These are phyloP conservation scores for Acanthis flammea DNA, from an alignment of 2,797 vertebrate species.

Conservation along the genomic window DNA sequence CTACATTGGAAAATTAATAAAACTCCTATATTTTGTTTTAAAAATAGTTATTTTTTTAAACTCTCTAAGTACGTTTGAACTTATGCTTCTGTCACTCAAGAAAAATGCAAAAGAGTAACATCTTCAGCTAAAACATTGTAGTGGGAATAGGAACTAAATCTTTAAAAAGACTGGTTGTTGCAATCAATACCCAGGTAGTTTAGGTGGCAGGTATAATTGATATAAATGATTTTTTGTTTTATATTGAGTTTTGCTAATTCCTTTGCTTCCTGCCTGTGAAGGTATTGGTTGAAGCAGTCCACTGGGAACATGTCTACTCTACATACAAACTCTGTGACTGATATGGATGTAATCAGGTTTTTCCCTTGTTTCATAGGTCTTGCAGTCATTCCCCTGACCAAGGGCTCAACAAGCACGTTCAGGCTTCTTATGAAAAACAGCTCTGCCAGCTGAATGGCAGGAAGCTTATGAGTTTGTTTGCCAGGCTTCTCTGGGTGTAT, in stretches of 20 bases:
- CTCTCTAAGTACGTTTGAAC: neutral
- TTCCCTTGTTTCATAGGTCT: neutral
- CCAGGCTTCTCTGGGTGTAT: neutral
- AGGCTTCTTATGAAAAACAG: neutral
- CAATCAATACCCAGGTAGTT: neutral
- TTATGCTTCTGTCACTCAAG: neutral
- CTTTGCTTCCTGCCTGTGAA: slow-evolving; percentile 5
- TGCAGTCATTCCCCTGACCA: neutral
- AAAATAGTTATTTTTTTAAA: neutral
- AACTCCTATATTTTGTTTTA: neutral
- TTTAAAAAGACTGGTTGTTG: neutral
- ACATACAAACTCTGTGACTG: neutral
- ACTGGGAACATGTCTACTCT: neutral
- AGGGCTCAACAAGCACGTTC: neutral
- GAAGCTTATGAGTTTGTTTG: slow-evolving; percentile 16
- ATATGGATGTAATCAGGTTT: neutral
- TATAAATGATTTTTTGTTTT: neutral
- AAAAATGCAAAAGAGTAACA: neutral
- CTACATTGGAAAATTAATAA: neutral
- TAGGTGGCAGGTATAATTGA: neutral
- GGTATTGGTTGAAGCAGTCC: neutral
- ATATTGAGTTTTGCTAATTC: neutral
- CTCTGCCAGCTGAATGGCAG: slow-evolving; percentile 12
- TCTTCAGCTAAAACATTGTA: neutral
- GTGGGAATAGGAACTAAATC: neutral